Base-by-base conservation (phyloP, 2,888 invertebrate genomes). In the Pammene aurita region DNA sequence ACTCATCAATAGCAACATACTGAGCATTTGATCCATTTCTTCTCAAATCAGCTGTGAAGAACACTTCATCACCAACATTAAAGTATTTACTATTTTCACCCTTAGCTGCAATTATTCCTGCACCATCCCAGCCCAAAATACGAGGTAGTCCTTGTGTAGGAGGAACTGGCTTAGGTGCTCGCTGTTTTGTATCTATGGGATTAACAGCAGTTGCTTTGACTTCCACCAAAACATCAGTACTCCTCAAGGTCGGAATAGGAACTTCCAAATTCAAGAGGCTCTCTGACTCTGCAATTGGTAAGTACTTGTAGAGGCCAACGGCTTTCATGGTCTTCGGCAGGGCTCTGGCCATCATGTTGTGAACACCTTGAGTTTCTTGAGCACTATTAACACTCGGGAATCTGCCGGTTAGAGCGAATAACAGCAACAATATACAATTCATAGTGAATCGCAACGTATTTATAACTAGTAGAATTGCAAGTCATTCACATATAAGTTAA, bases 111-210 rank as follows among this genome's bases (percentile, higher is more conserved):
- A 92, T 79, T 16, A 88, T 73, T 18, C 92, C 92, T 5, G 92
- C 80, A 18, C 92, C 92, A 70, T 92, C 92, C 82, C 85, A 90
- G 56, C 92, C 92, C 34, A 92, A 78, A 66, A 92, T 86, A 35
- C 84, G 80, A 0, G 90, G 86, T 1, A 75, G 65, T 38, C 58
- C 57, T 52, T 68, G 68, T 0, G 76, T 71, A 77, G 89, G 88
- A n/a, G 86, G 72, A 60, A 75, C 77, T 1, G 85, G 78, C 69
- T 89, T 90, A 2, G 88, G 89, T 0, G 91, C 88, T 14, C 92
- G 80, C 73, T 78, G 73, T 72, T 91, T 92, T 0, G 87, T 83
- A 70, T 92, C 92, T 35, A 91, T 87, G 6, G 92, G 90, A 72
- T 92, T 92, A 5, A 92, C 83, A 38, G 90, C 78, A 7, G 77